These are phyloP conservation scores for Oryzias melastigma DNA, from an alignment of 2,113 vertebrate species.

Conservation along the genomic window DNA sequence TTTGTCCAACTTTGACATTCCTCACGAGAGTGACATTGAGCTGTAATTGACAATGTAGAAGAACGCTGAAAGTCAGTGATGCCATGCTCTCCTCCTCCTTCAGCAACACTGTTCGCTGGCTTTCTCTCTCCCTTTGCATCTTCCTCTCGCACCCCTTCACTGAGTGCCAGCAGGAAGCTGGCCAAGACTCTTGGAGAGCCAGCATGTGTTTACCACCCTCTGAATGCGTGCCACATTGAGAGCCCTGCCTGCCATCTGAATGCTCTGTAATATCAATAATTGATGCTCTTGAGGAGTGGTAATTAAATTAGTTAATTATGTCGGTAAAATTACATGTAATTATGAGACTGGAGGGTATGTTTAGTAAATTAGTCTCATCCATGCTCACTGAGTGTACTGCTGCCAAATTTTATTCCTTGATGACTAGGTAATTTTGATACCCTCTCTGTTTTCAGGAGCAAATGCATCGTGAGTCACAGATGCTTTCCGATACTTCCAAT, in stretches of 20 bases:
- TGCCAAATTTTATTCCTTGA: slow-evolving; percentile 99
- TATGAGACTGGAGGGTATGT: slow-evolving; percentile 99
- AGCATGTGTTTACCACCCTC: slow-evolving; percentile 94
- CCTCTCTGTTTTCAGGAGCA: slow-evolving; percentile 87
- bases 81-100: slow-evolving; percentile 22
- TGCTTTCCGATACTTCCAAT: slow-evolving; percentile 79
- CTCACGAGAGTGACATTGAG: slow-evolving; percentile 31
- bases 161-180: slow-evolving; percentile 72
- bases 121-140: slow-evolving; percentile 23
- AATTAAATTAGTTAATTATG: slow-evolving; percentile 99
- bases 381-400: slow-evolving; percentile 97
- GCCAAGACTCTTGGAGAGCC: slow-evolving; percentile 81
- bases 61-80: slow-evolving; percentile 41
- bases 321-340: slow-evolving; percentile 99
- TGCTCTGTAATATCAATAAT: slow-evolving; percentile 99
- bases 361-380: slow-evolving; percentile 99
- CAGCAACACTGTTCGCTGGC: slow-evolving; percentile 3
- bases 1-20: slow-evolving; percentile 48
- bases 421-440: slow-evolving; percentile 99
- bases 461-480: slow-evolving; percentile 91
- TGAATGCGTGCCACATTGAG: slow-evolving; percentile 93
- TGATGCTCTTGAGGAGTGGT: slow-evolving; percentile 99
- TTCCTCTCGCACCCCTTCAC: slow-evolving; percentile 39
- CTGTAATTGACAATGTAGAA: slow-evolving; percentile 44
- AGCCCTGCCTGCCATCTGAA: slow-evolving; percentile 93